Conservation (phyloP, 2,888 invertebrate species). For the Aphidius colemani region DNA sequence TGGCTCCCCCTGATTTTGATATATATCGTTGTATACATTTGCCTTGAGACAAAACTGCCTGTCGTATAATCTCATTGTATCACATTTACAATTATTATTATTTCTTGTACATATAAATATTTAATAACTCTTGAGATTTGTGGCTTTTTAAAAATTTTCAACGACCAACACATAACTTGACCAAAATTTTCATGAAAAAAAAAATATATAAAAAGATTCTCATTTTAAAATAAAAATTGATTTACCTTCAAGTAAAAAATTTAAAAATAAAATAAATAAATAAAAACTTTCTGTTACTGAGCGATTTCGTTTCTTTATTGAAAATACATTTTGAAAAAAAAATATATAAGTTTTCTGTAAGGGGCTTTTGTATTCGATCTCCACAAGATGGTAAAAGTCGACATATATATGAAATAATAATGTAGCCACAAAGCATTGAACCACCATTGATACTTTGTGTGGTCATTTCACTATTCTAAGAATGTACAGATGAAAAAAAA, state of each 20-base stretch:
- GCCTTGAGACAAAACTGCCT: slow-evolving; percentile 31
- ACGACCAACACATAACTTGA: neutral
- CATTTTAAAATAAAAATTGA: no score
- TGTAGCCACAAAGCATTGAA: no score
- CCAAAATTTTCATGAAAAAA: neutral
- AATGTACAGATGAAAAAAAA: no score
- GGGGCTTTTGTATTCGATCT: no score
- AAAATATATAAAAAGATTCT: neutral
- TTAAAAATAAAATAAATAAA: neutral
- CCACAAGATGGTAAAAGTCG: neutral
- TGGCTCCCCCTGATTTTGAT: slow-evolving; percentile 51
- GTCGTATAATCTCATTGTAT: slow-evolving; percentile 16
- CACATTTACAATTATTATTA: neutral
- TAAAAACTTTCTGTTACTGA: neutral
- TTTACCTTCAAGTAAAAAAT: neutral
- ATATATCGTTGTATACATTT: slow-evolving; percentile 38
- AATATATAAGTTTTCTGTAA: no score
- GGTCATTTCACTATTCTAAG: no score
- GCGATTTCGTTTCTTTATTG: no score
- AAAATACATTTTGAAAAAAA: no score
- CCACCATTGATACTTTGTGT: no score
- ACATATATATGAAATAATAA: neutral
- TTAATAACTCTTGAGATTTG: neutral
- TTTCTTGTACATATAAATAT: neutral
- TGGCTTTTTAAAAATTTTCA: neutral